Evolutionary conservation across 1,140 invertebrate species (phyloP).

Genomic region (Camponotus floridanus): DNA sequence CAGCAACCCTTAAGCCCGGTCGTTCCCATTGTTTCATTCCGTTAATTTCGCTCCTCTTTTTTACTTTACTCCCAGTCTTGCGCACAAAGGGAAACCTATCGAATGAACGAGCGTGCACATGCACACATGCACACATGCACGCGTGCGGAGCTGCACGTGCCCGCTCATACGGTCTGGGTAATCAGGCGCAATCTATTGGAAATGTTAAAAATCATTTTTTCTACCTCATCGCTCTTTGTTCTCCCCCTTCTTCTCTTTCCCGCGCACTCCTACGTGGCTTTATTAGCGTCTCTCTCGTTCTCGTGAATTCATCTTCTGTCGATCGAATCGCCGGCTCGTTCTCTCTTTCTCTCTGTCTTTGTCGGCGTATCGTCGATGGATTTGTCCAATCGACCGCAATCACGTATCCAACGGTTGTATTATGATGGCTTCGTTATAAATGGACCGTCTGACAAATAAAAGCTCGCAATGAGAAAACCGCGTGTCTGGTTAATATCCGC

Average conservation of each 20-base stretch:
- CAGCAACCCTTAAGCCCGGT: conserved; percentile 66
- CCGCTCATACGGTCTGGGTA: conserved; percentile 54
- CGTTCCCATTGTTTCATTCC: conserved; percentile 68
- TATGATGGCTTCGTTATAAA: conserved; percentile 62
- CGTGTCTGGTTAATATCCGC: conserved; percentile 43
- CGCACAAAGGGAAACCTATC: conserved; percentile 53
- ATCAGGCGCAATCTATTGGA: conserved; percentile 66
- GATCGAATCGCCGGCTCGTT: conserved; percentile 22
- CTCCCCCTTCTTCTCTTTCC: neutral
- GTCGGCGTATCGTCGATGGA: conserved; percentile 59
- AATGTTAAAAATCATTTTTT: conserved; percentile 75
- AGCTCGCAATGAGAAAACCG: conserved; percentile 37
- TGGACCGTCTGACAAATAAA: conserved; percentile 50
- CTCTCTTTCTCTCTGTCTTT: neutral
- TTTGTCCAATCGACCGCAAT: conserved; percentile 68
- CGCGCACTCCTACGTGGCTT: neutral
- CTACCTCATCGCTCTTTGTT: neutral
- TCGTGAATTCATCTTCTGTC: conserved; percentile 9
- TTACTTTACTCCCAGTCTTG: conserved; percentile 49
- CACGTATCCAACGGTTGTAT: conserved; percentile 47
- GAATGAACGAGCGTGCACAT: conserved; percentile 53
- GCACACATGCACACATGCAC: neutral
- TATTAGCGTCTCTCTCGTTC: conserved; percentile 43
- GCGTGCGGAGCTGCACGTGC: conserved; percentile 28
- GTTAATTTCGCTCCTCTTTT: conserved; percentile 71